These are phyloP conservation scores for Troides oblongomaculatus DNA, from an alignment of 2,888 invertebrate genomes.

Conservation along the genomic window DNA sequence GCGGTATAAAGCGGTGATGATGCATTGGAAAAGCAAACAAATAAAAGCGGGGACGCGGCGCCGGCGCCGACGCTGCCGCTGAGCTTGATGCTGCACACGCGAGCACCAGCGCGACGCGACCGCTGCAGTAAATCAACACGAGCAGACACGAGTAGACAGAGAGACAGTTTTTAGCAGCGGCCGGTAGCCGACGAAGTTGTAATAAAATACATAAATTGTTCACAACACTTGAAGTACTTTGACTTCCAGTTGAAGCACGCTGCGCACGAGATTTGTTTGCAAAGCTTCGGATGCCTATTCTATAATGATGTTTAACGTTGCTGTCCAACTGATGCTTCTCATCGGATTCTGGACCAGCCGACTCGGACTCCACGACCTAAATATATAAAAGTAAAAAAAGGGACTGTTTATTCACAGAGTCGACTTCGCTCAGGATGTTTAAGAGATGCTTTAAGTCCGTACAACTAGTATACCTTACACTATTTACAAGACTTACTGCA, in stretches of 20 bases:
- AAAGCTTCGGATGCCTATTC: background rate
- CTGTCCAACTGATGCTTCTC: too few relatives aligned
- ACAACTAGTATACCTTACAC: too few relatives aligned
- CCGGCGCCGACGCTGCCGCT: constrained; percentile 11
- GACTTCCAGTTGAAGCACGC: constrained; percentile 59
- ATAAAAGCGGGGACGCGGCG: constrained; percentile 13
- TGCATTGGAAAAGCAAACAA: constrained; percentile 11
- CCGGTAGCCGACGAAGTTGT: constrained; percentile 38
- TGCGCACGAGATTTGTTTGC: constrained; percentile 45
- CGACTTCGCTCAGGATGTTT: too few relatives aligned
- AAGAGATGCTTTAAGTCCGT: too few relatives aligned
- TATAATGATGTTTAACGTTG: too few relatives aligned
- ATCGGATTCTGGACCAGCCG: too few relatives aligned
- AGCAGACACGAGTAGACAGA: constrained; percentile 13
- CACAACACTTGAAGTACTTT: constrained; percentile 39
- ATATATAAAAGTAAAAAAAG: too few relatives aligned
- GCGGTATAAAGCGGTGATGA: background rate
- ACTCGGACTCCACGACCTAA: too few relatives aligned
- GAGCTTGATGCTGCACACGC: background rate
- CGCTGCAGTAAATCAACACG: constrained; percentile 17
- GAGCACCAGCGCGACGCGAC: too few relatives aligned
- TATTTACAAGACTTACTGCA: too few relatives aligned
- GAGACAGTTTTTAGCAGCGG: constrained; percentile 32
- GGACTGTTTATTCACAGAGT: too few relatives aligned
- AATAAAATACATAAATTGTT: constrained; percentile 55